Conservation (phyloP, 1,140 invertebrate genomes). For the Fragariocoptes setiger region DNA sequence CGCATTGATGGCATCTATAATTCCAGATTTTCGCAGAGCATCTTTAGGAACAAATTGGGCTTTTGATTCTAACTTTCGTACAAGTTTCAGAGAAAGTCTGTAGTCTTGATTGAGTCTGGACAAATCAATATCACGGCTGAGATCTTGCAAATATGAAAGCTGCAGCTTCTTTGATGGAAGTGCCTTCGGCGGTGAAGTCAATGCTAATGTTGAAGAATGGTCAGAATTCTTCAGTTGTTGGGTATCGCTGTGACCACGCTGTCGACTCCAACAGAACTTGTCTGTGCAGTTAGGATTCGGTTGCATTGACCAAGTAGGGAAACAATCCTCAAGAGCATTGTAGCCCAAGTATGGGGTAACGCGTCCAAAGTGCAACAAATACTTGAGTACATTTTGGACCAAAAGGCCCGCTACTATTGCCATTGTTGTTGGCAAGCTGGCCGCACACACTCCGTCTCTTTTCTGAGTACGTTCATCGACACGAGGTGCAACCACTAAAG, state of each 20-base stretch:
- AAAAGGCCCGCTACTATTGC: constrained; percentile 82
- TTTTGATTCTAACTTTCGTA: too few relatives aligned
- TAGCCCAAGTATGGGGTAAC: constrained; percentile 79
- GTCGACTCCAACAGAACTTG: constrained; percentile 33
- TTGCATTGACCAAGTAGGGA: constrained; percentile 63
- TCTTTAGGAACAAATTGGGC: too few relatives aligned
- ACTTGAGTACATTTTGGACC: constrained; percentile 90
- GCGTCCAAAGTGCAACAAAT: constrained; percentile 59
- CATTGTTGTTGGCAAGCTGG: constrained; percentile 96
- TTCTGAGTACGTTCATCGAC: constrained; percentile 90
- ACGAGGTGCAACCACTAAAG: constrained; percentile 76
- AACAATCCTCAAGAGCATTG: constrained; percentile 81
- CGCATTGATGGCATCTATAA: too few relatives aligned
- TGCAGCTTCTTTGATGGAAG: too few relatives aligned
- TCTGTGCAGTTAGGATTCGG: constrained; percentile 81
- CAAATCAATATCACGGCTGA: too few relatives aligned
- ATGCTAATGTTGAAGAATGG: too few relatives aligned
- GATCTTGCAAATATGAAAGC: too few relatives aligned
- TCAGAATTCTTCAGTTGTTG: background rate
- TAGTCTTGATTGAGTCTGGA: too few relatives aligned
- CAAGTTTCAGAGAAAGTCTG: too few relatives aligned
- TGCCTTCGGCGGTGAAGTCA: too few relatives aligned
- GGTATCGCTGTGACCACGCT: constrained; percentile 28
- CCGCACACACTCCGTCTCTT: constrained; percentile 88
- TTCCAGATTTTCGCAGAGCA: too few relatives aligned